Percentiles rank a stretch among this genome's conserved stretches.
Conservation (phyloP, 2,113 vertebrate genomes). For the Solenodon paradoxus region DNA sequence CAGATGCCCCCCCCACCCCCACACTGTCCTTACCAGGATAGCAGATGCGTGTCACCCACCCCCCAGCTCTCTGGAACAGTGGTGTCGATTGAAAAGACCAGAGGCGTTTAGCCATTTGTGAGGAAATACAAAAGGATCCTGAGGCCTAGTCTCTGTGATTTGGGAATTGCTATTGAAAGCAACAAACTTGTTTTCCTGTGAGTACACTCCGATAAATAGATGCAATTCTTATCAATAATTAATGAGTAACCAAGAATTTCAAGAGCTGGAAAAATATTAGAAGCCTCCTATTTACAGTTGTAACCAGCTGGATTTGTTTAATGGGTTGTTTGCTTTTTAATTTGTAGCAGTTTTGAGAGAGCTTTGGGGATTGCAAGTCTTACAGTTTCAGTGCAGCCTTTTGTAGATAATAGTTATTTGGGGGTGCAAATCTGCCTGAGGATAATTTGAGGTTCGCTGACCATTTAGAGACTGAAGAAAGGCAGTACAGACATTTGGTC, state of each 20-base stretch:
- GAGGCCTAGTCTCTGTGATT: slow-evolving; percentile 59
- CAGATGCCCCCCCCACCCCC: neutral
- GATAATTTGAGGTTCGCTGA: slow-evolving; percentile 43
- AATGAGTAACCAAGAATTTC: slow-evolving; percentile 69
- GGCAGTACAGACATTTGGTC: slow-evolving; percentile 46
- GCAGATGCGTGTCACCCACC: neutral
- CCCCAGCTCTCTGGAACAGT: neutral
- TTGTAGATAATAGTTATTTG: slow-evolving; percentile 26
- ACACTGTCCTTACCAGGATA: neutral
- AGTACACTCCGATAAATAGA: slow-evolving; percentile 61
- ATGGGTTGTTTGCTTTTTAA: slow-evolving; percentile 70
- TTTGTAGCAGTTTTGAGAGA: slow-evolving; percentile 71
- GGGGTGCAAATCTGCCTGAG: slow-evolving; percentile 37
- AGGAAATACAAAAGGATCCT: slow-evolving; percentile 6
- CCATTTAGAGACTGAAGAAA: slow-evolving; percentile 53
- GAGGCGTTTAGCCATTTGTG: slow-evolving; percentile 54
- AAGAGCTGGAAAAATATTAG: slow-evolving; percentile 77
- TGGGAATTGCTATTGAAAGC: slow-evolving; percentile 66
- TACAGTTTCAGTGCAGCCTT: neutral
- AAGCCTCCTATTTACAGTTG: slow-evolving; percentile 70
- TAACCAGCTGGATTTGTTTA: slow-evolving; percentile 60
- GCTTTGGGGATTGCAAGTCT: slow-evolving; percentile 50
- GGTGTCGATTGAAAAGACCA: slow-evolving; percentile 27
- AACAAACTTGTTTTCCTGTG: slow-evolving; percentile 53
- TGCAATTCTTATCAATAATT: slow-evolving; percentile 77